Evolutionary conservation across 2,113 vertebrate species (phyloP).

Genomic region (Pao palembangensis): DNA sequence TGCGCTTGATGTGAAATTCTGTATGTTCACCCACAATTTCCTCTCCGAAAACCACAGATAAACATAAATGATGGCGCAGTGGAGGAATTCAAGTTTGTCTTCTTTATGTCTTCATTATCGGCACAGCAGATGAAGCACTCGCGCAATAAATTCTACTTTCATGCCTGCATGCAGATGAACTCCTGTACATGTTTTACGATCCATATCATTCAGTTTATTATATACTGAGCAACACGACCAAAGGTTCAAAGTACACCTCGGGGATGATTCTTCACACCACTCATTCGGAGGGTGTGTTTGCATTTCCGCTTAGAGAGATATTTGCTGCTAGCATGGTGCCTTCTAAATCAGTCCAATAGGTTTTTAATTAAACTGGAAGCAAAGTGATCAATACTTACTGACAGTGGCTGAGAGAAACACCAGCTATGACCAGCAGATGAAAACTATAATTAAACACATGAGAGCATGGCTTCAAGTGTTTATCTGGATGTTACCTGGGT

Average conservation of each 20-base stretch:
- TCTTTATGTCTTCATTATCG: neutral
- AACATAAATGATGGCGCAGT: neutral
- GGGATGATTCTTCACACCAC: neutral
- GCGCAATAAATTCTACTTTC: neutral
- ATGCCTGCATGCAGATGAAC: neutral
- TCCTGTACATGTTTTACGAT: neutral
- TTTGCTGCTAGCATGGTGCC: neutral
- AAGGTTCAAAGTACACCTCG: neutral
- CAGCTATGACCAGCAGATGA: neutral
- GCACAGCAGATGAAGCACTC: neutral
- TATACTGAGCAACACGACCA: neutral
- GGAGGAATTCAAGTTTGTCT: neutral
- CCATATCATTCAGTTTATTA: neutral
- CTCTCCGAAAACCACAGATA: slow-evolving; percentile 1
- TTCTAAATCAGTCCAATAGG: neutral
- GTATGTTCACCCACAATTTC: too few relatives aligned
- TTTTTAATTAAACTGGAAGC: neutral
- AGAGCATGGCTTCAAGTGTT: too few relatives aligned
- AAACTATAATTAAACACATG: too few relatives aligned
- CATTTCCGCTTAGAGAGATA: neutral
- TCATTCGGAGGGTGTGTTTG: too few relatives aligned
- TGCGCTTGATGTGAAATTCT: too few relatives aligned
- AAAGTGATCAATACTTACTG: slow-evolving; percentile 2
- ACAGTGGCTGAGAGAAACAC: neutral
- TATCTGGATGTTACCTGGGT: too few relatives aligned